Percentiles rank a stretch among this genome's conserved stretches.
Evolutionary conservation across 1,140 invertebrate species (phyloP).

Genomic region (Drosophila nannoptera): DNA sequence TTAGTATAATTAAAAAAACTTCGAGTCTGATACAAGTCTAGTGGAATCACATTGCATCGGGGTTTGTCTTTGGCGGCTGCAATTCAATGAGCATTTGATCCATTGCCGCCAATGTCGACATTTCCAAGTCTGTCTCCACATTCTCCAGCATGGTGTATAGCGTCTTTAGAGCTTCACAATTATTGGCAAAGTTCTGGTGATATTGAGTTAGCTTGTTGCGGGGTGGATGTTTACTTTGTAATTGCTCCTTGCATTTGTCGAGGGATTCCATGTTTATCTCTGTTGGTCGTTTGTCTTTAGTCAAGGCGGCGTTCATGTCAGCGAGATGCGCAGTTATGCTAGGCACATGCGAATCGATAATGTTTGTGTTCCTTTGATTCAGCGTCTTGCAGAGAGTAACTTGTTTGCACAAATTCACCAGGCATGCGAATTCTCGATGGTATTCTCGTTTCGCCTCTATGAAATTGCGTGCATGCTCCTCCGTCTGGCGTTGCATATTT

Average conservation of each 20-base stretch:
- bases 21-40: no score
- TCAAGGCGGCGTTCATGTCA: slow-evolving; percentile 19
- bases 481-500: slow-evolving; percentile 58
- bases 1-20: neutral
- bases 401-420: slow-evolving; percentile 36
- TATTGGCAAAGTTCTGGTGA: slow-evolving; percentile 38
- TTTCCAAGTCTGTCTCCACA: slow-evolving; percentile 49
- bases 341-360: slow-evolving; percentile 1
- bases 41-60: no score
- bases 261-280: slow-evolving; percentile 13
- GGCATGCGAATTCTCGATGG: slow-evolving; percentile 22
- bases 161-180: slow-evolving; percentile 16
- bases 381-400: slow-evolving; percentile 22
- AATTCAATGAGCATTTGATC: slow-evolving; percentile 43
- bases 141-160: slow-evolving; percentile 34
- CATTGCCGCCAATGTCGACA: slow-evolving; percentile 40
- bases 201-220: slow-evolving; percentile 36
- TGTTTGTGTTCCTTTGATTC: neutral
- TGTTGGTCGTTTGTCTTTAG: slow-evolving; percentile 17
- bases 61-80: slow-evolving; percentile 1
- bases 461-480: slow-evolving; percentile 53
- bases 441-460: slow-evolving; percentile 56
- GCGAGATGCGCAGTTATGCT: neutral
- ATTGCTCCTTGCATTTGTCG: slow-evolving; percentile 26
- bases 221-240: slow-evolving; percentile 23